phyloP scores from a whole-genome alignment of 2,797 vertebrate species.

The Periparus ater region DNA sequence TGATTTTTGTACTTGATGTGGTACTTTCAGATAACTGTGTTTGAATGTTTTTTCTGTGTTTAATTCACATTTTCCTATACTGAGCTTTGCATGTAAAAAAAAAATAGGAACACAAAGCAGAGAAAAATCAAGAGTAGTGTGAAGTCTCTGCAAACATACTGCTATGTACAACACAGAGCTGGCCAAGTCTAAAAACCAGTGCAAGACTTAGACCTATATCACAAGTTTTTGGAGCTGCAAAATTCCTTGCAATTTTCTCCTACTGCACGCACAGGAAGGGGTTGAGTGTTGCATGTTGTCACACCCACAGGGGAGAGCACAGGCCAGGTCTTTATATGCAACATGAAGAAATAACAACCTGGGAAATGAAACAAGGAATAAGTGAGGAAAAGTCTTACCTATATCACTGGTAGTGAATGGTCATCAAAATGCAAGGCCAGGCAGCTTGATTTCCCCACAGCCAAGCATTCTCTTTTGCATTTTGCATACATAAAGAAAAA shows the following conservation, averaged over 20 bases:
- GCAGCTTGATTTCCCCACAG: not conserved
- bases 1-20: not conserved
- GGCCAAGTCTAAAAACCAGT: not conserved
- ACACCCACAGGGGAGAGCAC: not conserved
- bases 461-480: not conserved
- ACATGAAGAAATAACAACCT: not conserved
- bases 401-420: not conserved
- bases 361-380: not conserved
- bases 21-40: not conserved
- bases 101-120: not conserved
- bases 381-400: not conserved
- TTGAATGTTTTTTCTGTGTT: not conserved
- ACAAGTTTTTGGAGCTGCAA: not conserved
- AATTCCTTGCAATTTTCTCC: not conserved
- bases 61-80: not conserved
- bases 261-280: not conserved
- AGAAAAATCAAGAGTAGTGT: not conserved
- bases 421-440: not conserved
- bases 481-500: not conserved
- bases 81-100: not conserved
- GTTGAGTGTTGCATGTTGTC: not conserved
- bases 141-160: not conserved
- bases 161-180: not conserved
- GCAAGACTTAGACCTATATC: not conserved
- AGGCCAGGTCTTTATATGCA: not conserved